Base-by-base conservation (phyloP, 2,113 vertebrate species). In the Chascanopsetta lugubris region DNA sequence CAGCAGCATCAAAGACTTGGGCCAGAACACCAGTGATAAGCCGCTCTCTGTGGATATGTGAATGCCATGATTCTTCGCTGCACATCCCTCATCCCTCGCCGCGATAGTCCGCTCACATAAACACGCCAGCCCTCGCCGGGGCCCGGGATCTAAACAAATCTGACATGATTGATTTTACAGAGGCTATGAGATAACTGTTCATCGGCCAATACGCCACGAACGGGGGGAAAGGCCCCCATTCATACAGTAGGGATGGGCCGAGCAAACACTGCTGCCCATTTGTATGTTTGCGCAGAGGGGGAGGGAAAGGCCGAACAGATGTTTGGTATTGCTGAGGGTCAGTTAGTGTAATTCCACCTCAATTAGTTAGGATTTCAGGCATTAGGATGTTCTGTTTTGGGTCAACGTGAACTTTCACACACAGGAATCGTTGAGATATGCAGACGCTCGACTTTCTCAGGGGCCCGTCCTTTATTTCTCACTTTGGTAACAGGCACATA, bases 121-220 rank as follows among this genome's bases (percentile, higher is more conserved):
- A 84, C 87, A 87, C 79, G 79, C 85, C 59, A 75, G 83, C 62
- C 59, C 75, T 84, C 80, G 60, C 72, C 51, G 69, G 53, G 83
- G n/a, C n/a, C 80, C 86, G 57, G 78, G 78, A 82, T 90, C 87
- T 90, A 91, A 91, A 92, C 88, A 92, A 79, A 84, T 75, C 79
- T 81, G 87, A 85, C 88, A 85, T 90, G 89, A 91, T 83, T 88
- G 88, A 92, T 91, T 88, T 87, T 82, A 80, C 87, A 79, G 72
- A 81, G 85, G 72, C 75, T 83, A 54, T 72, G 83, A 89, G 87
- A 92, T 88, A 92, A 89, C 88, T 86, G 85, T 87, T 90, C 90
- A 85, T 87, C 61, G 43, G 86, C 84, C 77, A 77, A 66, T 85
- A 72, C 53, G 63, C 85, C 84, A 77, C 80, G 84, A 85, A 85